These are phyloP conservation scores for Tortricodes alternella DNA, from an alignment of 2,888 invertebrate species.

Conservation along the genomic window DNA sequence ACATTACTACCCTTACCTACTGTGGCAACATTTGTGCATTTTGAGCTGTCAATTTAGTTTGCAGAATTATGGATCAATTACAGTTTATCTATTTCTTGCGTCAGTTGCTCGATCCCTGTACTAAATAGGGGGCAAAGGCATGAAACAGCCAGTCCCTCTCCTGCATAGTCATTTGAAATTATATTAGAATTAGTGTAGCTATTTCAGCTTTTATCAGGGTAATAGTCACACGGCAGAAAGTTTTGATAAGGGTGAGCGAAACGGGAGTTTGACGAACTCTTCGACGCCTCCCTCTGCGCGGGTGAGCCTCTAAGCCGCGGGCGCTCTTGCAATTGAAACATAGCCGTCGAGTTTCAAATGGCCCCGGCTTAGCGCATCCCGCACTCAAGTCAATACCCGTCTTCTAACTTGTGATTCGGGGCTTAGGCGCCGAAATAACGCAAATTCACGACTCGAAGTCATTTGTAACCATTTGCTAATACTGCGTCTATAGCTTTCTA, in stretches of 20 bases:
- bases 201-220: constrained; percentile 18
- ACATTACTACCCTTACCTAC: no score
- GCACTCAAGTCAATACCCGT: constrained; percentile 69
- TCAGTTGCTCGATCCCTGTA: background rate
- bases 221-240: constrained; percentile 34
- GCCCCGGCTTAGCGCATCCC: constrained; percentile 71
- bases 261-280: constrained; percentile 70
- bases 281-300: constrained; percentile 57
- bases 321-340: constrained; percentile 72
- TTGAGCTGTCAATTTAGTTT: no score
- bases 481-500: background rate
- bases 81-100: constrained; percentile 10
- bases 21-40: no score
- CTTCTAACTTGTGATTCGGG: constrained; percentile 75
- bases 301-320: constrained; percentile 69
- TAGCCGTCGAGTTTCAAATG: constrained; percentile 69
- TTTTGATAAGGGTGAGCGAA: constrained; percentile 61
- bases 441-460: constrained; percentile 66
- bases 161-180: background rate
- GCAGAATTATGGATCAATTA: constrained; percentile 40
- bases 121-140: no score
- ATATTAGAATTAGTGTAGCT: background rate
- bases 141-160: no score
- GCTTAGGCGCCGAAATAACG: constrained; percentile 75
- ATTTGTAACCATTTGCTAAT: constrained; percentile 1